Evolutionary conservation across 2,797 vertebrate species (phyloP).

Genomic region (Aulostomus chinensis): DNA sequence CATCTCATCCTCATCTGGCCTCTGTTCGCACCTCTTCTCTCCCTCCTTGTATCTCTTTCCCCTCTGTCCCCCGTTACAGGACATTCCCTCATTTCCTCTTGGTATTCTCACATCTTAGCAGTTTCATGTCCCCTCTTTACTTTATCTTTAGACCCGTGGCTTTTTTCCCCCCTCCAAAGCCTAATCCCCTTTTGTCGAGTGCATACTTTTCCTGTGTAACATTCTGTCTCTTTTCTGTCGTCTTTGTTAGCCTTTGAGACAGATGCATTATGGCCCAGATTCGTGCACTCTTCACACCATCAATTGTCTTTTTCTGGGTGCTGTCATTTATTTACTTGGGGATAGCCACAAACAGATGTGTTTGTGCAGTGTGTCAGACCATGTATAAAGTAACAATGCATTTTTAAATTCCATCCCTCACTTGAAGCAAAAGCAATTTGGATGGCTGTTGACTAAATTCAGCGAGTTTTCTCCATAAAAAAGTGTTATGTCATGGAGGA

Average conservation of each 20-base stretch:
- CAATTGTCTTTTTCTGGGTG: too few species aligned
- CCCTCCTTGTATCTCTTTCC: constrained; percentile 40
- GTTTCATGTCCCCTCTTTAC: constrained; percentile 54
- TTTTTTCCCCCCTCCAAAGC: constrained; percentile 15
- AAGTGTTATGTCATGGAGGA: too few species aligned
- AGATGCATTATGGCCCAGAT: too few species aligned
- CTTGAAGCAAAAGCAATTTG: constrained; percentile 19
- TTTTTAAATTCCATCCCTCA: background rate
- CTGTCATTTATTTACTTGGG: too few species aligned
- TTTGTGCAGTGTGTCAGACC: too few species aligned
- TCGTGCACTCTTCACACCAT: too few species aligned
- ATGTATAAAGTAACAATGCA: too few species aligned
- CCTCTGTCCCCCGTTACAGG: constrained; percentile 50
- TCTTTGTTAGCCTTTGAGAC: background rate
- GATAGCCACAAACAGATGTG: background rate
- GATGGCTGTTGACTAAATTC: constrained; percentile 23
- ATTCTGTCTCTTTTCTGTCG: constrained; percentile 45
- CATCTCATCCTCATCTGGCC: constrained; percentile 67
- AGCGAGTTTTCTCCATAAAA: too few species aligned
- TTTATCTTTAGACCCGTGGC: constrained; percentile 66
- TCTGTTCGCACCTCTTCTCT: constrained; percentile 47
- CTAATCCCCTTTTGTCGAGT: constrained; percentile 43
- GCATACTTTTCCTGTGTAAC: constrained; percentile 39
- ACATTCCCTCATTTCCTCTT: constrained; percentile 53
- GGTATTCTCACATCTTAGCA: constrained; percentile 59